These are phyloP conservation scores for Urocolius indicus DNA, from an alignment of 2,113 vertebrate genomes.

Conservation along the genomic window DNA sequence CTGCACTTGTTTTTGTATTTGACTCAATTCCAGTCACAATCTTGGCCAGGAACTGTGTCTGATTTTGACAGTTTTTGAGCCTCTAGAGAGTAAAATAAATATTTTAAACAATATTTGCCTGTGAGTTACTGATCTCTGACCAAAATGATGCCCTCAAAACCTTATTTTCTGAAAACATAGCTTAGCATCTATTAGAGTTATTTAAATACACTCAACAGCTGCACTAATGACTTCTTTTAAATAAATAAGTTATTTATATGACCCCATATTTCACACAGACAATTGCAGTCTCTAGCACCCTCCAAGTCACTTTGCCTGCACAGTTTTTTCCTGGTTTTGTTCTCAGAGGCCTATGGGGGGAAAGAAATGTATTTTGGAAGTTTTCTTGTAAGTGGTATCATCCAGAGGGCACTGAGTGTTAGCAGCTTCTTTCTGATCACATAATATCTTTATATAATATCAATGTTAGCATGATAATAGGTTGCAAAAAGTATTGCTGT, in stretches of 20 bases:
- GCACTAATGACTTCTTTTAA: not conserved
- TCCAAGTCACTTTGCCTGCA: not conserved
- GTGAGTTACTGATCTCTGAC: not conserved
- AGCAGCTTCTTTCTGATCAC: not conserved
- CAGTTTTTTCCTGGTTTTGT: not conserved
- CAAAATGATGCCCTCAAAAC: not conserved
- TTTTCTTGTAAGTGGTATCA: not conserved
- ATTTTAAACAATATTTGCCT: constrained; percentile 18
- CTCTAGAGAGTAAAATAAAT: constrained; percentile 12
- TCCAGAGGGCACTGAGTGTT: not conserved
- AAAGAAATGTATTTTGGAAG: not conserved
- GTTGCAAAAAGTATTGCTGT: not conserved
- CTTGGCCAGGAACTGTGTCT: not conserved
- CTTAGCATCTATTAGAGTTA: constrained; percentile 10
- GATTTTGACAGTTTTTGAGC: constrained; percentile 1
- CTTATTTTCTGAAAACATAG: not conserved
- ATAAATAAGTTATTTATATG: not conserved
- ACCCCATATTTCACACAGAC: not conserved
- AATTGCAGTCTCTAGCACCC: not conserved
- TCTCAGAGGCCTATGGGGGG: not conserved
- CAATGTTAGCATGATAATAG: not conserved
- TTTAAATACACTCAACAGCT: not conserved
- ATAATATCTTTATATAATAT: not conserved
- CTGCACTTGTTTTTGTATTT: constrained; percentile 13
- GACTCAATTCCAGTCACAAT: not conserved